Conservation (phyloP, 2,113 vertebrate species). For the Atrichornis clamosus region DNA sequence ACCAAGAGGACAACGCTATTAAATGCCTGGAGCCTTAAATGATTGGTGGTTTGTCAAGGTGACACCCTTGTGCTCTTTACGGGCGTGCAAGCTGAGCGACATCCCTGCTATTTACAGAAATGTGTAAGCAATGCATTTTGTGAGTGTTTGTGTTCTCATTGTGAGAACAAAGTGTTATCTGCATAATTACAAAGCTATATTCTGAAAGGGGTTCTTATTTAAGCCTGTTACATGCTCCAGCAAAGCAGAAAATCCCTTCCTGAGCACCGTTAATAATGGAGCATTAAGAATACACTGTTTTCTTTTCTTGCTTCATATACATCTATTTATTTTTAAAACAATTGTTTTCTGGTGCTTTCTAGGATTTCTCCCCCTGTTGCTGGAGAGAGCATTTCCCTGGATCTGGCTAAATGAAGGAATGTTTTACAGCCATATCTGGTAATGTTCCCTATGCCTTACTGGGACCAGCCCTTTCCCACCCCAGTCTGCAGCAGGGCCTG, state of each 20-base stretch:
- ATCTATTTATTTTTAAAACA: conserved; percentile 37
- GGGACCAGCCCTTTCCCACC: background rate
- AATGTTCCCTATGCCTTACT: background rate
- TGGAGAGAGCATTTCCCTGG: background rate
- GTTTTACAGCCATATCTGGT: background rate
- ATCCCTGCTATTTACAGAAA: background rate
- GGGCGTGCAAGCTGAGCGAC: background rate
- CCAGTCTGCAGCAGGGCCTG: background rate
- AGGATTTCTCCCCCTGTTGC: background rate
- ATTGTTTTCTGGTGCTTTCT: background rate
- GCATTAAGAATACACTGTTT: conserved; percentile 41
- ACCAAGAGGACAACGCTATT: background rate
- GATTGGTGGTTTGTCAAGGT: background rate
- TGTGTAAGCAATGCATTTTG: background rate
- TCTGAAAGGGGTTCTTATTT: conserved; percentile 28
- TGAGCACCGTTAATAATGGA: conserved; percentile 52
- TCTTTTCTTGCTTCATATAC: background rate
- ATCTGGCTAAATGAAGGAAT: background rate
- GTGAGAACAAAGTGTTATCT: background rate
- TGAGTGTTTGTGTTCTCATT: background rate
- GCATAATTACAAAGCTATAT: conserved; percentile 12
- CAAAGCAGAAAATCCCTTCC: conserved; percentile 53
- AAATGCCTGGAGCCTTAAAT: background rate
- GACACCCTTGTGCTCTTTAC: fast-evolving
- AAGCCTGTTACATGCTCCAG: conserved; percentile 53